Conservation (phyloP, 2,113 vertebrate species). For the Hemiprocne comata region DNA sequence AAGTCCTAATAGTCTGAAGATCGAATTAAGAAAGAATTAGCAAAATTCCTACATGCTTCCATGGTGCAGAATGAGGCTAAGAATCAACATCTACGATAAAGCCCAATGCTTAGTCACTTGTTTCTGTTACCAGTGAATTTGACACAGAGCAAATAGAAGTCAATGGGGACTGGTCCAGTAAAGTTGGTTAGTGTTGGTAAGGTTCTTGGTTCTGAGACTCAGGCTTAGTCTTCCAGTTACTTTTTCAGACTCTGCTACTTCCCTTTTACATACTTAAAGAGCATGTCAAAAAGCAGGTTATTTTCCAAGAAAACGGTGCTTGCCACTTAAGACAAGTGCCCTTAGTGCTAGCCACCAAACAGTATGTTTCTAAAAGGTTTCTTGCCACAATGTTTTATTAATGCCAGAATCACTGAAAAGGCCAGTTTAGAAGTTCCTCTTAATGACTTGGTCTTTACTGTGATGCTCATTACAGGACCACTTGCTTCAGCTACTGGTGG, state of each 20-base stretch:
- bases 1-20: neutral
- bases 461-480: slow-evolving; percentile 64
- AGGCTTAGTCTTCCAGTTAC: neutral
- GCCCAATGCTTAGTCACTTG: neutral
- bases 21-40: neutral
- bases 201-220: neutral
- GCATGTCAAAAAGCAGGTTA: neutral
- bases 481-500: slow-evolving; percentile 25
- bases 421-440: slow-evolving; percentile 36
- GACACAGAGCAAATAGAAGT: neutral
- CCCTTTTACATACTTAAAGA: neutral
- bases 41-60: neutral
- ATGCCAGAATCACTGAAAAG: slow-evolving; percentile 48
- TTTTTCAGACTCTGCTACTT: neutral
- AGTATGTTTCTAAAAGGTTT: slow-evolving; percentile 45
- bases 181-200: neutral
- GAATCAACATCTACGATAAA: neutral
- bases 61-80: neutral
- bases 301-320: neutral
- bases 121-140: neutral
- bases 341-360: slow-evolving; percentile 17
- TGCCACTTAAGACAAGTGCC: slow-evolving; percentile 18
- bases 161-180: neutral
- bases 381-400: slow-evolving; percentile 61
- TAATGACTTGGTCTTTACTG: slow-evolving; percentile 71